Conservation (phyloP, 2,797 vertebrate species). For the Hyperoplus immaculatus region DNA sequence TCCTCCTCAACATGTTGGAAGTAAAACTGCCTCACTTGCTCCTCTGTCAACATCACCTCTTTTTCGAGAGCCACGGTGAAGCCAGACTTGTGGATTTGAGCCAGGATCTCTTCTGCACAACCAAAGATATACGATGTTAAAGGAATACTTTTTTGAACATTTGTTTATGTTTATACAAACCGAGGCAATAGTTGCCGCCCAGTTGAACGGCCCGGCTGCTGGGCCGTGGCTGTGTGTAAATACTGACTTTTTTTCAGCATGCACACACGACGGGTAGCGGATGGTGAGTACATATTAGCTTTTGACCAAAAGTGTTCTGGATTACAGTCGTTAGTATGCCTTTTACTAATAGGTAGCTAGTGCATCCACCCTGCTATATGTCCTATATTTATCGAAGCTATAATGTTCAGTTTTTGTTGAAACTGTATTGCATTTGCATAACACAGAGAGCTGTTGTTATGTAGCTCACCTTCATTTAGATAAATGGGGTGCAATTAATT, state of each 20-base stretch:
- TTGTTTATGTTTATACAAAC: no score
- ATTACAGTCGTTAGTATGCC: no score
- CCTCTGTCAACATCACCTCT: constrained; percentile 79
- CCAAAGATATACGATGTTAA: constrained; percentile 12
- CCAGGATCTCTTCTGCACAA: constrained; percentile 82
- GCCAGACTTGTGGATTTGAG: constrained; percentile 78
- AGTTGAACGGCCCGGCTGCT: no score
- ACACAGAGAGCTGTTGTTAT: background rate
- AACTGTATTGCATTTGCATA: background rate
- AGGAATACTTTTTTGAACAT: no score
- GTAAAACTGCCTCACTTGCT: constrained; percentile 85
- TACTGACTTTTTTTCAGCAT: no score
- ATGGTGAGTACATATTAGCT: no score
- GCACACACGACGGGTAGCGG: no score
- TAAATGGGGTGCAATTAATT: background rate
- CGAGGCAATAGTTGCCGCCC: no score
- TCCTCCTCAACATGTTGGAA: constrained; percentile 79
- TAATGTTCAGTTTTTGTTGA: background rate
- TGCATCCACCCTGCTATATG: background rate
- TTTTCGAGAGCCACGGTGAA: constrained; percentile 85
- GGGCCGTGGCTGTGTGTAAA: no score
- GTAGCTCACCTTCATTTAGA: background rate
- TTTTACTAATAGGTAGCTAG: background rate
- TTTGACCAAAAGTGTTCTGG: no score
- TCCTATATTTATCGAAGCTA: background rate